Evolutionary conservation across 92 coral and sea anemone species (phyloP).

Genomic region (Umimayanthus chanpuru): DNA sequence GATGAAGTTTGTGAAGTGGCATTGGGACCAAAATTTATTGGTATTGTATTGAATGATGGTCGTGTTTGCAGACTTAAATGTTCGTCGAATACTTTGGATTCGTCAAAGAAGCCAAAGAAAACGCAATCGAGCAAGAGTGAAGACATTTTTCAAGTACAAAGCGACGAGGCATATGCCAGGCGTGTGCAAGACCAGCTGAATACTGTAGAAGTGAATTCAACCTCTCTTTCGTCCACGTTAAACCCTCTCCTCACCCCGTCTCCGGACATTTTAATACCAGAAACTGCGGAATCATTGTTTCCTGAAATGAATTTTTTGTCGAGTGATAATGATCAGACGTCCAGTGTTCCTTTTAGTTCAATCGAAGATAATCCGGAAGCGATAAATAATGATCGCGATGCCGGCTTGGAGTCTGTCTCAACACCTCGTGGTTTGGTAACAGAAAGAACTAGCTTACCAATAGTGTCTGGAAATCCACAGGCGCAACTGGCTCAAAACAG

Average conservation of each 20-base stretch:
- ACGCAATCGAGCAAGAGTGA: slow-evolving; percentile 51
- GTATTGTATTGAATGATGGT: slow-evolving; percentile 77
- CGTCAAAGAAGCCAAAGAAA: slow-evolving; percentile 58
- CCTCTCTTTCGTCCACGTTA: slow-evolving; percentile 19
- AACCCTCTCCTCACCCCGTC: slow-evolving; percentile 3
- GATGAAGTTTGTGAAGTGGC: slow-evolving; percentile 82
- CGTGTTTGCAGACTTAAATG: slow-evolving; percentile 89
- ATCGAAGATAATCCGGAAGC: slow-evolving; percentile 16
- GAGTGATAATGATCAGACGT: slow-evolving; percentile 7
- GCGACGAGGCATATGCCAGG: slow-evolving; percentile 80
- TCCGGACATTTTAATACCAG: slow-evolving; percentile 2
- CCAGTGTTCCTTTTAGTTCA: not conserved
- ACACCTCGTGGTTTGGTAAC: not conserved
- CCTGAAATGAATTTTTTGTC: slow-evolving; percentile 15
- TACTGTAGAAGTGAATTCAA: not conserved
- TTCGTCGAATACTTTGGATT: slow-evolving; percentile 64
- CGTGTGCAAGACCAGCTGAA: slow-evolving; percentile 74
- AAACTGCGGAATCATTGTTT: slow-evolving; percentile 1
- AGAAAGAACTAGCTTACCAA: not conserved
- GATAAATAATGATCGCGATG: not conserved
- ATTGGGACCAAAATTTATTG: slow-evolving; percentile 79
- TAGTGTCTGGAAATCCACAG: slow-evolving; percentile 12
- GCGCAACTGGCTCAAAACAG: not conserved
- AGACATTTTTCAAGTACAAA: slow-evolving; percentile 77
- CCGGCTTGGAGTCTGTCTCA: not conserved